Conservation (phyloP, 2,113 vertebrate genomes). For the Alces alces region DNA sequence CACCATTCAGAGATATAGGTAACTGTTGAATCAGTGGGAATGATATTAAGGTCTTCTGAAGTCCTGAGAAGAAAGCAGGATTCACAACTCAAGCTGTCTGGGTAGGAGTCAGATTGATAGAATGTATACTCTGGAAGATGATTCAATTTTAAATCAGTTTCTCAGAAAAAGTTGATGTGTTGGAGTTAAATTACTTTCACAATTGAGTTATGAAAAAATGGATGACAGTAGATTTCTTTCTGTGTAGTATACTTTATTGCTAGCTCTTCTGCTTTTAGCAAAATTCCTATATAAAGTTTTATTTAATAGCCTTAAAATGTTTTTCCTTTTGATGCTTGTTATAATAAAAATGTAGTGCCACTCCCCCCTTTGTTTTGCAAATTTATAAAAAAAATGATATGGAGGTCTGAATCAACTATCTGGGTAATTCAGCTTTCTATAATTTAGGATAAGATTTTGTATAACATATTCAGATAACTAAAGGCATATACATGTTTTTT, state of each 20-base stretch:
- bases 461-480: conserved; percentile 34
- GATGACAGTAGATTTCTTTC: conserved; percentile 29
- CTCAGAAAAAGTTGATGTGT: conserved; percentile 21
- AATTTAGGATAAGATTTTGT: conserved; percentile 17
- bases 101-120: not conserved
- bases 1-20: not conserved
- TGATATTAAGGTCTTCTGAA: not conserved
- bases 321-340: conserved; percentile 44
- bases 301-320: conserved; percentile 49
- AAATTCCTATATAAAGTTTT: conserved; percentile 12
- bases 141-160: conserved; percentile 43
- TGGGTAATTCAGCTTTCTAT: not conserved
- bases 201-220: conserved; percentile 4
- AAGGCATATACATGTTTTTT: not conserved
- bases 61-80: not conserved
- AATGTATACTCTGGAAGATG: conserved; percentile 1
- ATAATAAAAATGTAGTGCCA: conserved; percentile 18
- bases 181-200: conserved; percentile 35
- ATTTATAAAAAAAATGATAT: conserved; percentile 33
- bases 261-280: conserved; percentile 12
- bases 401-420: not conserved
- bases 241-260: conserved; percentile 13
- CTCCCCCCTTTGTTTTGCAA: not conserved
- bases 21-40: not conserved
- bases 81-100: not conserved